Conservation (phyloP, 2,888 invertebrate genomes). For the Zaprionus obscuricornis region DNA sequence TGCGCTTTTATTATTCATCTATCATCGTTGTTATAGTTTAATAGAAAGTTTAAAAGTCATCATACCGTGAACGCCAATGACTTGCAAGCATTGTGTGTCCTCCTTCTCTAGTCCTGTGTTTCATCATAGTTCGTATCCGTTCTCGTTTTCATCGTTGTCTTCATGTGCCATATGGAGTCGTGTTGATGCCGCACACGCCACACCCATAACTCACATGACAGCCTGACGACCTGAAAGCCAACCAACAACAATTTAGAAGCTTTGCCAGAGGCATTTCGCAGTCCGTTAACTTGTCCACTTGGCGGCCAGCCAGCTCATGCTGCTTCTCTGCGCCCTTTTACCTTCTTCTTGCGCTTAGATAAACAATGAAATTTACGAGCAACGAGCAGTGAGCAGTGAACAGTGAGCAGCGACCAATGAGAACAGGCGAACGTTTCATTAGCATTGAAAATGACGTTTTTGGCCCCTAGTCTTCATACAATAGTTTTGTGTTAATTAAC, state of each 20-base stretch:
- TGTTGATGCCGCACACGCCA: conserved; percentile 17
- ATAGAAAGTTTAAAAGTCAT: conserved; percentile 78
- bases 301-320: conserved; percentile 44
- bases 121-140: too few relatives aligned
- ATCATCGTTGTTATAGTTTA: conserved; percentile 78
- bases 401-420: too few relatives aligned
- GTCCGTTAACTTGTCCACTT: conserved; percentile 44
- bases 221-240: conserved; percentile 18
- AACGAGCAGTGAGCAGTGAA: conserved; percentile 47
- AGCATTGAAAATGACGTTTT: conserved; percentile 57
- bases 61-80: conserved; percentile 63
- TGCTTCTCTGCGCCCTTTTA: conserved; percentile 5
- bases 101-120: not conserved
- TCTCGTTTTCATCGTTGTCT: too few relatives aligned
- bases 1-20: conserved; percentile 75
- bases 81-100: conserved; percentile 52
- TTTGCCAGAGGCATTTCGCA: conserved; percentile 31
- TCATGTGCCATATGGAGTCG: conserved; percentile 55
- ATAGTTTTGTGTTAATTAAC: conserved; percentile 72
- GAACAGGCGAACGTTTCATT: conserved; percentile 67
- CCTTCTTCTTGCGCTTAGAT: conserved; percentile 40
- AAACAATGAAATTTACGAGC: conserved; percentile 70
- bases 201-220: conserved; percentile 44
- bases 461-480: not conserved
- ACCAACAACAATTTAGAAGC: not conserved